Evolutionary conservation across 2,888 invertebrate species (phyloP), one percentile per base, ranked within the genome.

Genomic region (Mesoligia furuncula): DNA sequence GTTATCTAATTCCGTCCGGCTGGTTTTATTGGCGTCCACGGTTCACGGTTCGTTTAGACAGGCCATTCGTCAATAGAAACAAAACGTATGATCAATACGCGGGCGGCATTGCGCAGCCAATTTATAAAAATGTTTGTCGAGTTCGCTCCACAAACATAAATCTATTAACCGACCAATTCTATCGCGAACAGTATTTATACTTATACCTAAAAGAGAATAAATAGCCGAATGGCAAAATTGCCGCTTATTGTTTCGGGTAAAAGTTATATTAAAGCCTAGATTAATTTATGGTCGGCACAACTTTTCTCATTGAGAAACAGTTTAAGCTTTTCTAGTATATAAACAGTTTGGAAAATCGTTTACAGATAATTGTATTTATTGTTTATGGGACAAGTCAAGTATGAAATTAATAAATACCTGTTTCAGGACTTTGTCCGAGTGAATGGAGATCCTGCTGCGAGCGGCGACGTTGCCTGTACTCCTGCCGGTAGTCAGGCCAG

Each of bases 401-500:
- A 39, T 36, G 9, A 27, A 24, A 45, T 24, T 0, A 66, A 67
- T 77, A 85, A 83, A 81, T 93, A 97, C 97, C 97, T 96, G 96
- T 92, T 86, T 96, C 96, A 15, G 95, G 92, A 77, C 95, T 95
- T 80, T 95, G 96, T 57, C 93, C 97, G 59, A 97, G 89, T 2
- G 96, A 95, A 80, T 95, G 96, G 31, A 97, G 92, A 67, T 97
- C 97, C 87, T 97, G 97, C 87, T 97, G 97, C 13, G 96, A 97
- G 31, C 97, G 93, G 31, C 97, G 91, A 1, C 97, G 93, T 88
- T 96, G 96, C 2, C 96, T 90, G 80, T 95, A 96, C 90, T 97
- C 97, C 27, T 94, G 92, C 17, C 96, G 87, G 82, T 95, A 94
- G 87, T 96, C 96, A 7, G 95, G 95, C 95, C 96, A 97, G 31